A percentile compares a stretch with the other conserved stretches of the same genome.
phyloP scores from a whole-genome alignment of 2,797 vertebrate species.

The Varecia variegata region DNA sequence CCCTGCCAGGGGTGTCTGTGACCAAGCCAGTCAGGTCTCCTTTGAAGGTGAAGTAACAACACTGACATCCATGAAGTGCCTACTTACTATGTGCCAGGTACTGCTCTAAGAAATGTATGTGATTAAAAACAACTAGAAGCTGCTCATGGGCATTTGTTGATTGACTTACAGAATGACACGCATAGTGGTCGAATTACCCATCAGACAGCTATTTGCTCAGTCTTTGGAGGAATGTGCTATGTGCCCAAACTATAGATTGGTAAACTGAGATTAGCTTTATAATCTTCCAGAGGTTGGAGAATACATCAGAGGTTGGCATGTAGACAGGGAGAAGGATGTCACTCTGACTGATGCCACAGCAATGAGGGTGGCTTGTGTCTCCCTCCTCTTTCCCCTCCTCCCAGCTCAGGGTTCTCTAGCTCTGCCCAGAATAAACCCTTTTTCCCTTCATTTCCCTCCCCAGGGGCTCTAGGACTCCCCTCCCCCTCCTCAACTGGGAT shows the following conservation, averaged over 20 bases:
- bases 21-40: neutral
- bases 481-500: rapidly evolving
- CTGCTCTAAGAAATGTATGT: neutral
- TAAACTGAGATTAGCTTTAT: neutral
- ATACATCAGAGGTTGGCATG: neutral
- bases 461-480: neutral
- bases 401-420: neutral
- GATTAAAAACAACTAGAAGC: too few species aligned
- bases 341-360: rapidly evolving
- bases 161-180: neutral
- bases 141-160: neutral
- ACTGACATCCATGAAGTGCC: neutral
- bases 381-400: rapidly evolving
- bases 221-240: neutral
- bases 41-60: neutral
- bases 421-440: neutral
- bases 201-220: rapidly evolving
- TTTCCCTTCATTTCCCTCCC: neutral
- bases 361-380: neutral
- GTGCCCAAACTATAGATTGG: rapidly evolving
- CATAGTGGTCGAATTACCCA: neutral
- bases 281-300: rapidly evolving
- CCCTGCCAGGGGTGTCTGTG: neutral
- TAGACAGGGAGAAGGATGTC: neutral
- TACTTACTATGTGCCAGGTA: neutral